A percentile compares a stretch with the other conserved stretches of the same genome.
These are phyloP conservation scores for Gobionotothen gibberifrons DNA, from an alignment of 2,797 vertebrate genomes.

Conservation along the genomic window DNA sequence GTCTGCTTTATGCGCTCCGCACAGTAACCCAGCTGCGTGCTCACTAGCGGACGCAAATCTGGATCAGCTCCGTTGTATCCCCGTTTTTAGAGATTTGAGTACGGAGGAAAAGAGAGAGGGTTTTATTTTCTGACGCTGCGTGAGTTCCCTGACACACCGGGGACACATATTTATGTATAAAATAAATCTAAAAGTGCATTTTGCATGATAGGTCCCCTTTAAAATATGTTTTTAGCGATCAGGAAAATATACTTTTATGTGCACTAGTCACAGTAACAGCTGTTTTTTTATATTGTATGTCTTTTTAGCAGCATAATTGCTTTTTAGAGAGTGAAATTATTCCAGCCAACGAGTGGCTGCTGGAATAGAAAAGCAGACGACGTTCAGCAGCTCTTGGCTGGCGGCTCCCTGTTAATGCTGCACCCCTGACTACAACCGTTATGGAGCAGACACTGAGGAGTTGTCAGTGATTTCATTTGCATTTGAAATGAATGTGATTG, in stretches of 20 bases:
- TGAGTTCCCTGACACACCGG: too few relatives aligned
- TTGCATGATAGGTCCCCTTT: not conserved
- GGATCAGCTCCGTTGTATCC: too few relatives aligned
- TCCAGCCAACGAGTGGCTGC: not conserved
- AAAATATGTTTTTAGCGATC: not conserved
- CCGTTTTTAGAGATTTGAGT: too few relatives aligned
- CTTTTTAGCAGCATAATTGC: not conserved
- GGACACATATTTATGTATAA: too few relatives aligned
- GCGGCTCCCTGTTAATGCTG: constrained; percentile 16
- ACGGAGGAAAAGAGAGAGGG: too few relatives aligned
- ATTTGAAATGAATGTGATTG: constrained; percentile 18
- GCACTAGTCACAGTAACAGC: not conserved
- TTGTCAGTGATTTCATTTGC: constrained; percentile 29
- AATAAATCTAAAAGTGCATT: too few relatives aligned
- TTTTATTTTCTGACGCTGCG: too few relatives aligned
- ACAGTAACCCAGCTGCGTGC: too few relatives aligned
- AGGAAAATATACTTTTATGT: not conserved
- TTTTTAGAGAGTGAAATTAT: constrained; percentile 4
- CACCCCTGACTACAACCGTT: not conserved
- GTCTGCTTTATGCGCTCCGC: too few relatives aligned
- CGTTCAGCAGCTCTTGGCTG: not conserved
- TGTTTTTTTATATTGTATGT: not conserved
- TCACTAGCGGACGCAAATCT: too few relatives aligned
- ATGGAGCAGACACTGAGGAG: constrained; percentile 27
- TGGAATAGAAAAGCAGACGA: constrained; percentile 21